These are phyloP conservation scores for Forbesichthys papilliferus DNA, from an alignment of 2,113 vertebrate species.

Conservation along the genomic window DNA sequence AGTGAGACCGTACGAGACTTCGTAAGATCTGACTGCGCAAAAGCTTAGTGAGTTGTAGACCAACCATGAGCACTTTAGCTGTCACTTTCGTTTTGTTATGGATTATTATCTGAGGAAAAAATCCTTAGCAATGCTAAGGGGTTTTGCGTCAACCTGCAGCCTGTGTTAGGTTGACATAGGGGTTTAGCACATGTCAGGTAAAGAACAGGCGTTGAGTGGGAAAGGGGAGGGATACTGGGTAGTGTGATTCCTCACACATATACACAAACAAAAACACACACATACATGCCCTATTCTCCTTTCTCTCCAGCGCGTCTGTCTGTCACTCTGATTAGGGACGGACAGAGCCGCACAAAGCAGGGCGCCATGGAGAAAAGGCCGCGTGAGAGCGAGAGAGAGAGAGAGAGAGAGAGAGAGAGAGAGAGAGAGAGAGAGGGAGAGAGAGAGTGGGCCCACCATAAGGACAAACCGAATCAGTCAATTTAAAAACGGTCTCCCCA, in stretches of 20 bases:
- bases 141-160: not conserved
- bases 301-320: slow-evolving; percentile 72
- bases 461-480: slow-evolving; percentile 52
- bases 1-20: slow-evolving; percentile 9
- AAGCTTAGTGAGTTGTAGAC: not conserved
- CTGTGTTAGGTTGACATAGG: not conserved
- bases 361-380: slow-evolving; percentile 57
- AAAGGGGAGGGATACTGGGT: slow-evolving; percentile 31
- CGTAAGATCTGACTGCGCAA: not conserved
- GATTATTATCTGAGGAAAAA: not conserved
- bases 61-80: not conserved
- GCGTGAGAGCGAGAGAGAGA: slow-evolving; percentile 49
- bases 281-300: slow-evolving; percentile 66
- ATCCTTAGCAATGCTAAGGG: not conserved
- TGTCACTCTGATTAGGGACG: slow-evolving; percentile 74
- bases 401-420: slow-evolving; percentile 14
- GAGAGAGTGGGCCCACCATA: slow-evolving; percentile 50
- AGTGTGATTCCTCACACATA: slow-evolving; percentile 25
- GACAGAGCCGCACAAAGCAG: slow-evolving; percentile 58
- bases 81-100: not conserved
- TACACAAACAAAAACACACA: slow-evolving; percentile 39
- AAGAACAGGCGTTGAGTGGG: not conserved
- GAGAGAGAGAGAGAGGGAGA: not conserved
- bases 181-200: slow-evolving; percentile 9
- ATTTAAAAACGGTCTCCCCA: slow-evolving; percentile 30